Conservation (phyloP, 2,797 vertebrate genomes). For the Gobionotothen gibberifrons region DNA sequence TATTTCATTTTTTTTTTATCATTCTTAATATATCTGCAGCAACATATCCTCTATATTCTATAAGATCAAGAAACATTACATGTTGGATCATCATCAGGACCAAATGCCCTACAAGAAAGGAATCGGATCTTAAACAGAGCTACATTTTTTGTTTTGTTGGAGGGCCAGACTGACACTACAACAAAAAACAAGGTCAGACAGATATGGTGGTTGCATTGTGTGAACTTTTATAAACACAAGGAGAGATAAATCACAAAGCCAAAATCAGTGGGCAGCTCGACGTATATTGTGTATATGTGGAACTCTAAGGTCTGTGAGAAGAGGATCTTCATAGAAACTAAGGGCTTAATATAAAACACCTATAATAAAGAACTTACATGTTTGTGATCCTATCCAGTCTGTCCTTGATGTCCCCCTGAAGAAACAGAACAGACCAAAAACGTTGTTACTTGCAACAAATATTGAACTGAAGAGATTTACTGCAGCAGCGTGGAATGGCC, state of each 20-base stretch:
- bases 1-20: background rate
- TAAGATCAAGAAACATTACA: background rate
- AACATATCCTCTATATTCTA: background rate
- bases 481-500: background rate
- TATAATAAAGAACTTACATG: slow-evolving; percentile 55
- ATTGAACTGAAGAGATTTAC: background rate
- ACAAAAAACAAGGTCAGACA: background rate
- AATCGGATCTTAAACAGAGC: background rate
- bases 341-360: background rate
- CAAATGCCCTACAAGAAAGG: background rate
- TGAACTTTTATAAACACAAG: background rate
- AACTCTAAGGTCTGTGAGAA: background rate
- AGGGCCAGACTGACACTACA: background rate
- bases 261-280: background rate
- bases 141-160: background rate
- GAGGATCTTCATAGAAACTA: background rate
- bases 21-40: background rate
- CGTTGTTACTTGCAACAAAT: background rate
- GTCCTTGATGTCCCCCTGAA: slow-evolving; percentile 56
- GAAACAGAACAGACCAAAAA: slow-evolving; percentile 3
- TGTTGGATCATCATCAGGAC: background rate
- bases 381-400: slow-evolving; percentile 47
- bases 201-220: background rate
- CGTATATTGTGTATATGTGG: no score
- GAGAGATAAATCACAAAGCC: background rate